Base-by-base conservation (phyloP, 2,797 vertebrate genomes). In the Labroides dimidiatus region DNA sequence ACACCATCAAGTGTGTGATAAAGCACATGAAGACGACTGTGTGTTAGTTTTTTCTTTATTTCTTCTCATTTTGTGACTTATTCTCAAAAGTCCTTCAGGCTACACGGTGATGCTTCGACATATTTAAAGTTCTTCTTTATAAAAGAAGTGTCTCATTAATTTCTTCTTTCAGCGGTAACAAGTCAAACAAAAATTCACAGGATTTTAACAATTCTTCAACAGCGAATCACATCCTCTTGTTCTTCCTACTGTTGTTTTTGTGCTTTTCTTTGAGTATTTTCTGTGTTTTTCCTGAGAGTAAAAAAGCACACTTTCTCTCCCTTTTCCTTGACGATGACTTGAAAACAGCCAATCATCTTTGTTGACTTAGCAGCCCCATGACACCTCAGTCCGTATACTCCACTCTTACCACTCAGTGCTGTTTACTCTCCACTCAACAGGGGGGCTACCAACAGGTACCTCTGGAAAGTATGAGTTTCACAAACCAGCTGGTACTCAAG, bases 371-470 rank as follows among this genome's bases (percentile, higher is more conserved):
- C 53, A 21, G 47, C 50, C 64, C 64, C 43, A 17, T 15, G 24
- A 59, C 4, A 0, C 54, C 17, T 62, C 43, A 9, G 17, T 50
- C 33, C 61, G 19, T 20, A 33, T 33, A 41, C 24, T 23, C 15
- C 21, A 20, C n/a, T 53, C n/a, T 43, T 6, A 12, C 19, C 36
- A 27, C 33, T 23, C 21, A 54, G 11, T 23, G 21, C 19, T 69
- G 36, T 16, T 52, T 58, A 42, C 47, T 8, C 12, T 64, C 44
- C 48, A 33, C 42, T 37, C 30, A 55, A 20, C 43, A 43, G 58
- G 43, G 43, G 43, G 43, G 43, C 43, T n/a, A 54, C 65, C 58
- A 68, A 60, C 58, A 64, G 59, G 75, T 76, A 21, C 42, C 37
- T 36, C 48, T 21, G 51, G 23, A 64, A 68, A 48, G 21, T 24